Conservation (phyloP, 2,888 invertebrate genomes). For the Amorpha juglandis region DNA sequence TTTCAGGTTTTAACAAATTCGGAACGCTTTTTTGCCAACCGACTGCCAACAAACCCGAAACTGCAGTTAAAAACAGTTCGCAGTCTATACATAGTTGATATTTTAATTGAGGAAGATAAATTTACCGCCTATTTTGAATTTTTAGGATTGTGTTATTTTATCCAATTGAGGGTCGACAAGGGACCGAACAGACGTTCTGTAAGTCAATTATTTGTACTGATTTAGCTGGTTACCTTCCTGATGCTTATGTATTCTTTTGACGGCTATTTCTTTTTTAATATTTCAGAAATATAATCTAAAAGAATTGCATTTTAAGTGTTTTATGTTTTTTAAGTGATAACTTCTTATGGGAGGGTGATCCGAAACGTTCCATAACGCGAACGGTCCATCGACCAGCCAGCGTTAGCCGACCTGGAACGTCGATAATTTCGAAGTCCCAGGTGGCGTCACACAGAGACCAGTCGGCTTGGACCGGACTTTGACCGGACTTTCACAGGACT, state of each 20-base stretch:
- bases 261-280: not conserved
- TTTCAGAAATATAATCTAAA: too few species aligned
- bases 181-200: not conserved
- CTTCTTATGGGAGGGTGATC: too few species aligned
- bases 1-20: not conserved
- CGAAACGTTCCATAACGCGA: too few species aligned
- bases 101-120: not conserved
- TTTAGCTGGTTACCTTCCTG: too few species aligned
- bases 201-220: not conserved
- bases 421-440: too few species aligned
- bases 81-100: not conserved
- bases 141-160: not conserved
- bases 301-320: not conserved
- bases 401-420: too few species aligned
- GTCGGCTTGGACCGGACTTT: too few species aligned
- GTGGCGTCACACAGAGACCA: too few species aligned
- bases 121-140: not conserved
- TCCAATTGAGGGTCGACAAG: conserved; percentile 3
- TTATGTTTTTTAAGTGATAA: too few species aligned
- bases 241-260: not conserved
- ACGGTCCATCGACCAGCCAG: too few species aligned
- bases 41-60: not conserved
- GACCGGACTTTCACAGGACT: too few species aligned
- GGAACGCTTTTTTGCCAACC: not conserved
- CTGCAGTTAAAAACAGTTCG: not conserved